Conservation (phyloP, 2,797 vertebrate genomes). For the Gadopsis marmoratus region DNA sequence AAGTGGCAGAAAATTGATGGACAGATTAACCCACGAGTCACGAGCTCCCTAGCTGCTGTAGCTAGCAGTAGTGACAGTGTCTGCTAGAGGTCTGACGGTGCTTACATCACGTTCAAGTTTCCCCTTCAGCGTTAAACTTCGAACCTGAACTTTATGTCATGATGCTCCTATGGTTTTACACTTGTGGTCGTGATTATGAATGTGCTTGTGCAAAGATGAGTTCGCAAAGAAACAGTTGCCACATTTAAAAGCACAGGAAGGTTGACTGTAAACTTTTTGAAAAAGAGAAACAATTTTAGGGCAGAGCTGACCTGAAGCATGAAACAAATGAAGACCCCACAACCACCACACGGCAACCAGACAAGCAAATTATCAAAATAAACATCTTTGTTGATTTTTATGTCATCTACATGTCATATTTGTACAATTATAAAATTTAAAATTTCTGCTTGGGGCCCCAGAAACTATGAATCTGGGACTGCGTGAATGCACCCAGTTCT, state of each 20-base stretch:
- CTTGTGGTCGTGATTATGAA: neutral
- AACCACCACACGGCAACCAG: neutral
- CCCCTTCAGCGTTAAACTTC: neutral
- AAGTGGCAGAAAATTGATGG: neutral
- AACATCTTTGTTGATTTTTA: neutral
- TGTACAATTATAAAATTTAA: neutral
- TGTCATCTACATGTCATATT: neutral
- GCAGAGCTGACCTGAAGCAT: constrained; percentile 1
- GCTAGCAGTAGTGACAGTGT: neutral
- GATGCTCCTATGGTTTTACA: neutral
- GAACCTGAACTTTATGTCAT: neutral
- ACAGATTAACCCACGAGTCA: too few species aligned
- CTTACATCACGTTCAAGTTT: neutral
- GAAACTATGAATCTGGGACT: neutral
- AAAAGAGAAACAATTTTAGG: constrained; percentile 27
- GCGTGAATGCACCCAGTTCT: neutral
- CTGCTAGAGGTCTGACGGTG: neutral
- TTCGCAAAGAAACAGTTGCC: constrained; percentile 8
- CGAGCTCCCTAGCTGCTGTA: neutral
- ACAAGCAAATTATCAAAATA: neutral
- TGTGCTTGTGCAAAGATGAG: neutral
- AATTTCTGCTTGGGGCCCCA: neutral
- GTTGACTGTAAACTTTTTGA: constrained; percentile 7
- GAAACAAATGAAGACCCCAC: constrained; percentile 4
- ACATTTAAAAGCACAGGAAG: constrained; percentile 21